Evolutionary conservation across 2,113 vertebrate genomes (phyloP).

Genomic region (Rhombomys opimus): DNA sequence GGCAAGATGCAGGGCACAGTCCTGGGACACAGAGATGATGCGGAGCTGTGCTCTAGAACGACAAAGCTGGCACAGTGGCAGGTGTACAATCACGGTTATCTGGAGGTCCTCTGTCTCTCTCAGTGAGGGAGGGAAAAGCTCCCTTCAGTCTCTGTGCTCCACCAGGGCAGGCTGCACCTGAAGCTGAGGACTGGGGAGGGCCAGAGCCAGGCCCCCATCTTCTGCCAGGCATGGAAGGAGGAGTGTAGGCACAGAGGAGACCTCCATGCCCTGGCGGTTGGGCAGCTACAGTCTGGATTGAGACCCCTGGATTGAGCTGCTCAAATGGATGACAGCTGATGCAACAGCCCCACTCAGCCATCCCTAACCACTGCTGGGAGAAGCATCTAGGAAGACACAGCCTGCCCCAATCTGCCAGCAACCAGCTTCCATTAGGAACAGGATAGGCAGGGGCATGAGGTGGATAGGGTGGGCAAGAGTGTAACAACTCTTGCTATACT

Average conservation of each 20-base stretch:
- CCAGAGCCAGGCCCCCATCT: neutral
- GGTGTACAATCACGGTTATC: neutral
- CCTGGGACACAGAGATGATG: neutral
- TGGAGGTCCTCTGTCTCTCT: neutral
- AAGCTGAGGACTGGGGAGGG: neutral
- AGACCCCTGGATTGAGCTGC: constrained; percentile 73
- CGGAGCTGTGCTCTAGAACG: neutral
- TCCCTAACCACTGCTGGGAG: constrained; percentile 73
- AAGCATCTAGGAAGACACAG: constrained; percentile 72
- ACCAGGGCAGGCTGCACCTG: neutral
- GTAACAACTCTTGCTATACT: neutral
- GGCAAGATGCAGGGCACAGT: neutral
- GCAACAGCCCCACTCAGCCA: constrained; percentile 63
- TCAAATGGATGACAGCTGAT: constrained; percentile 83
- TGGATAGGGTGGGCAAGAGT: neutral
- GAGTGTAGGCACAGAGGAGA: neutral
- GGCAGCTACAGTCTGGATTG: constrained; percentile 17
- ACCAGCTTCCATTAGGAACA: constrained; percentile 12
- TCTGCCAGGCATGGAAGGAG: neutral
- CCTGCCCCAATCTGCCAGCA: constrained; percentile 54
- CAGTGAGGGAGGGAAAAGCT: neutral
- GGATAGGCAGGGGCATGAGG: neutral
- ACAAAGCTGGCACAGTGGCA: neutral
- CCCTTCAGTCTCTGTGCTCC: neutral
- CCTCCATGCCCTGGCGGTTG: constrained; percentile 10